Evolutionary conservation across 2,113 vertebrate genomes (phyloP).

Genomic region (Neogale vison): DNA sequence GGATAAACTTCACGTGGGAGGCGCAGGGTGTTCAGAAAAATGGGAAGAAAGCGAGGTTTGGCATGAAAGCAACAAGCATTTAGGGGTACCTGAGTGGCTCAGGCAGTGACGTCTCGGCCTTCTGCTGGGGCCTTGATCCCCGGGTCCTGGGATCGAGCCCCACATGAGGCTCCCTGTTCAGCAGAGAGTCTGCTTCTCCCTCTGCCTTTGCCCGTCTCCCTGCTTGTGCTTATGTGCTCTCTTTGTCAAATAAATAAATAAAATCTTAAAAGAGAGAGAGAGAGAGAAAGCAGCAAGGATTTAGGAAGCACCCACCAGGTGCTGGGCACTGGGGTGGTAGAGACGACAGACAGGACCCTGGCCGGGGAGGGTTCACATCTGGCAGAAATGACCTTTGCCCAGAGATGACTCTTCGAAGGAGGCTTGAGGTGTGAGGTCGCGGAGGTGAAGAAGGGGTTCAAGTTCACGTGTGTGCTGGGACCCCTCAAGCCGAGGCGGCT

Average conservation of each 20-base stretch:
- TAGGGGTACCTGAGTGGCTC: not conserved
- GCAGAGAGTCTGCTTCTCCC: not conserved
- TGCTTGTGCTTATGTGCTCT: not conserved
- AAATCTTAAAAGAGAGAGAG: no score
- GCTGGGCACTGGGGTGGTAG: not conserved
- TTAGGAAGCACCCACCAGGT: not conserved
- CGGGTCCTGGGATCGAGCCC: not conserved
- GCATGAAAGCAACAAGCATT: not conserved
- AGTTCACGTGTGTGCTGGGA: rapidly evolving
- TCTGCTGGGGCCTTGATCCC: not conserved
- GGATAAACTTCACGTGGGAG: not conserved
- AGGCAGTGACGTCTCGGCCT: no score
- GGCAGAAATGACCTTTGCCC: not conserved
- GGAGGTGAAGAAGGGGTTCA: rapidly evolving
- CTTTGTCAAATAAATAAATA: not conserved
- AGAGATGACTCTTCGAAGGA: not conserved
- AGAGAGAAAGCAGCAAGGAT: not conserved
- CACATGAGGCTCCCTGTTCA: no score
- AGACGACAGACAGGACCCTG: not conserved
- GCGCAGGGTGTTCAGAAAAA: no score
- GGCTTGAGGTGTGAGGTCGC: not conserved
- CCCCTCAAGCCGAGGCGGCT: rapidly evolving
- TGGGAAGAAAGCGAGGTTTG: not conserved
- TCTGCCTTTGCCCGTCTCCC: not conserved
- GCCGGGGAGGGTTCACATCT: rapidly evolving